Percentiles rank a stretch among this genome's conserved stretches.
These are phyloP conservation scores for Solen grandis DNA, from an alignment of 1,140 invertebrate species.

Conservation along the genomic window DNA sequence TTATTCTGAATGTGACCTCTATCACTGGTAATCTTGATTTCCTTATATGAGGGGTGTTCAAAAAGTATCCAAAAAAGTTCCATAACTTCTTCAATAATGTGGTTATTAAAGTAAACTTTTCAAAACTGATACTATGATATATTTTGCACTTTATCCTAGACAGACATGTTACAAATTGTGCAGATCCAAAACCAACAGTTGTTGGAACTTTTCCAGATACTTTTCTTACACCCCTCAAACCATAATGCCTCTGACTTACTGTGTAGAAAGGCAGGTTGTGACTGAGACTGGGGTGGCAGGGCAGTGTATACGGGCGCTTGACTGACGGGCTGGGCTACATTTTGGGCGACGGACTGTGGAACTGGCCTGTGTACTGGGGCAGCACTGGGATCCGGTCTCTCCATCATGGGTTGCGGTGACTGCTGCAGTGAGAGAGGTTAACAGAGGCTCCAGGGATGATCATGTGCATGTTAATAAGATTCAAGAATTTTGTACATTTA, in stretches of 20 bases:
- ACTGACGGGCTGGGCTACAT: slow-evolving; percentile 39
- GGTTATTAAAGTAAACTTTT: not conserved
- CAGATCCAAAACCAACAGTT: not conserved
- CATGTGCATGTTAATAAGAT: not conserved
- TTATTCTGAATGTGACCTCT: no score
- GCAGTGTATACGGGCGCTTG: slow-evolving; percentile 24
- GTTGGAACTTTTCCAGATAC: not conserved
- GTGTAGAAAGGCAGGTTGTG: slow-evolving; percentile 72
- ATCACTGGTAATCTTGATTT: not conserved
- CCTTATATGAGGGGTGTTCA: not conserved
- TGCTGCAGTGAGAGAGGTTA: slow-evolving; percentile 1
- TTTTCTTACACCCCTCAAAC: not conserved
- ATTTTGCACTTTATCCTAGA: no score
- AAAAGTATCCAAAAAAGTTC: no score
- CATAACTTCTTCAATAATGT: not conserved
- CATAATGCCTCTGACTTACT: slow-evolving; percentile 66
- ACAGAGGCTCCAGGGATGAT: not conserved
- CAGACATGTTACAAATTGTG: not conserved
- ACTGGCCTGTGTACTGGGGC: not conserved
- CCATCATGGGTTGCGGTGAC: slow-evolving; percentile 35
- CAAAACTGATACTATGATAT: not conserved
- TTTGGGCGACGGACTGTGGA: slow-evolving; percentile 33
- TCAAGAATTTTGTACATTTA: not conserved
- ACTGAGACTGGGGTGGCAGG: slow-evolving; percentile 25
- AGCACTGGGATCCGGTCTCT: not conserved